Conservation (phyloP, 1,140 invertebrate species). For the Tribolium castaneum region DNA sequence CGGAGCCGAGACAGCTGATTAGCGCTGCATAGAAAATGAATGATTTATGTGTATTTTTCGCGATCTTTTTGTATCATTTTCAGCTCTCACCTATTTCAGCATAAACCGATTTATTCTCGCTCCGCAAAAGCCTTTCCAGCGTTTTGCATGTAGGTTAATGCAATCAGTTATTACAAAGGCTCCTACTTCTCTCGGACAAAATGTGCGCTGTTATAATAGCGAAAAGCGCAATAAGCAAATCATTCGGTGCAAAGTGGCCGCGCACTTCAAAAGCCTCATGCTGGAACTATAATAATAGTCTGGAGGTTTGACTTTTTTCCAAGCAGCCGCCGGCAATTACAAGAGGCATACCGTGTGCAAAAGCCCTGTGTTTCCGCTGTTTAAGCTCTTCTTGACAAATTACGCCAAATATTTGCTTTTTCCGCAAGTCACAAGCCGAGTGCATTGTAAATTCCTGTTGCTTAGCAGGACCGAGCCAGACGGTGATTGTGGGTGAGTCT, state of each 20-base stretch:
- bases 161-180: conserved; percentile 34
- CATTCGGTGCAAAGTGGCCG: conserved; percentile 11
- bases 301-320: background rate
- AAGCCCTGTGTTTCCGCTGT: background rate
- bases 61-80: conserved; percentile 10
- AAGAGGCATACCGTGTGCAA: background rate
- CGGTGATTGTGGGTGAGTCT: conserved; percentile 37
- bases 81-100: conserved; percentile 21
- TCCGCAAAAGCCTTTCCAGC: conserved; percentile 13
- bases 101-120: conserved; percentile 25
- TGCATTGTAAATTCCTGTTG: conserved; percentile 34
- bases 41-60: background rate
- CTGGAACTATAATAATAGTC: conserved; percentile 27
- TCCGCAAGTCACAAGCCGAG: conserved; percentile 9
- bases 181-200: conserved; percentile 14
- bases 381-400: conserved; percentile 33
- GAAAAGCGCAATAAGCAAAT: conserved; percentile 27
- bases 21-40: background rate
- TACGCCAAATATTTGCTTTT: conserved; percentile 40
- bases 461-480: conserved; percentile 33
- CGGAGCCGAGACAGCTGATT: background rate
- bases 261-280: conserved; percentile 7
- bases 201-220: conserved; percentile 6
- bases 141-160: conserved; percentile 25
- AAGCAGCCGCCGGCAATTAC: background rate